Percentiles rank a stretch among this genome's conserved stretches.
These are phyloP conservation scores for Thomomys bottae DNA, from an alignment of 2,113 vertebrate genomes.

Conservation along the genomic window DNA sequence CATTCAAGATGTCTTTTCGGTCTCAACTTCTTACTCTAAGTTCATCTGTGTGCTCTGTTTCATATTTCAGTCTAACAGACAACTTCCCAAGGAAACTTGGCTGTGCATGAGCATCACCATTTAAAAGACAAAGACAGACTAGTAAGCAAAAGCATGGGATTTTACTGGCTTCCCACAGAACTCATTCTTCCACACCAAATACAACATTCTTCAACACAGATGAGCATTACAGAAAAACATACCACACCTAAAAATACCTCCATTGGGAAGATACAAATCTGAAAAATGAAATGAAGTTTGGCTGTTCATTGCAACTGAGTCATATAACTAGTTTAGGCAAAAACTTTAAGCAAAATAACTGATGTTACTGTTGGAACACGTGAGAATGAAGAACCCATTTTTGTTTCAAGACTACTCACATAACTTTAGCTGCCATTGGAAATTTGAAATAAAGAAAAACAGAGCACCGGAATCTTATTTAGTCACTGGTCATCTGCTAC, in stretches of 20 bases:
- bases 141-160: conserved; percentile 13
- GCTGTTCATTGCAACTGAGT: not conserved
- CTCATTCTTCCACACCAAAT: conserved; percentile 28
- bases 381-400: not conserved
- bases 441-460: not conserved
- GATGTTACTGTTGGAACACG: not conserved
- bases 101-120: not conserved
- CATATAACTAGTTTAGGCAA: not conserved
- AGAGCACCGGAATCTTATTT: not conserved
- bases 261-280: not conserved
- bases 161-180: conserved; percentile 1
- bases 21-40: conserved; percentile 63
- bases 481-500: not conserved
- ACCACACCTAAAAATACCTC: not conserved
- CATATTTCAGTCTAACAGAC: conserved; percentile 57
- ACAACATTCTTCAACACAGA: not conserved
- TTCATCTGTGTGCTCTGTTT: conserved; percentile 56
- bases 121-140: conserved; percentile 61
- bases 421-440: not conserved
- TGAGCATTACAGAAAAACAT: not conserved
- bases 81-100: conserved; percentile 63
- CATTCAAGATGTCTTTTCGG: conserved; percentile 76
- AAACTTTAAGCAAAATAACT: conserved; percentile 7
- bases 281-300: not conserved
- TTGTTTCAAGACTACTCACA: not conserved